Percentiles rank a stretch among this genome's conserved stretches.
Conservation (phyloP, 2,888 invertebrate species). For the Lochmaea crataegi region DNA sequence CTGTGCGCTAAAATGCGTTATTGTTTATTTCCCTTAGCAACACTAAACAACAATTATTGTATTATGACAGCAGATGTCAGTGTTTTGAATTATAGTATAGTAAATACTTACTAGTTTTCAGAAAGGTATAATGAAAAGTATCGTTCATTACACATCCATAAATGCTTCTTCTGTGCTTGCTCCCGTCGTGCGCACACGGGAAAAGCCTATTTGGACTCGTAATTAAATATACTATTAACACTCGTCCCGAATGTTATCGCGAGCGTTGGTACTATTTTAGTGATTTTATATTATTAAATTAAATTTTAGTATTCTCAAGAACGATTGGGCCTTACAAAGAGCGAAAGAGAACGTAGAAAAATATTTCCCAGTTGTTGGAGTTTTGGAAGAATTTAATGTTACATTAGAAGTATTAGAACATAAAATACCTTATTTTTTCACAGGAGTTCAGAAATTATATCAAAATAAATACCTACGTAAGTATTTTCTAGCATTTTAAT, state of each 20-base stretch:
- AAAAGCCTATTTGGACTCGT: no score
- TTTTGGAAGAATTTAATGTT: slow-evolving; percentile 70
- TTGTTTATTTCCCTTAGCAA: no score
- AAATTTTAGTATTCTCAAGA: slow-evolving; percentile 66
- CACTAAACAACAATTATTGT: no score
- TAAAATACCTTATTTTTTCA: slow-evolving; percentile 70
- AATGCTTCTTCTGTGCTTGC: no score
- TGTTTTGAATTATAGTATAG: no score
- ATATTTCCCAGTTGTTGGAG: slow-evolving; percentile 71
- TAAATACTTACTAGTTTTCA: no score
- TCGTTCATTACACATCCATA: no score
- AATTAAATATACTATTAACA: no score
- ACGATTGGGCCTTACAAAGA: slow-evolving; percentile 68
- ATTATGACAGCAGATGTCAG: no score
- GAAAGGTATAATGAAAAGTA: no score
- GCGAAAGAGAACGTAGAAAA: slow-evolving; percentile 70
- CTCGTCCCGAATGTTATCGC: background rate
- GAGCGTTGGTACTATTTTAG: background rate
- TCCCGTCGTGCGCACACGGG: no score
- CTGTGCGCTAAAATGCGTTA: no score
- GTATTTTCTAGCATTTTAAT: slow-evolving; percentile 44
- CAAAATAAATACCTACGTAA: slow-evolving; percentile 67
- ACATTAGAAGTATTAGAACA: slow-evolving; percentile 68
- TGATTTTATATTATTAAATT: background rate
- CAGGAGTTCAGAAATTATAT: slow-evolving; percentile 67